phyloP scores from a whole-genome alignment of 2,113 vertebrate genomes.

The Chaetodon trifascialis region DNA sequence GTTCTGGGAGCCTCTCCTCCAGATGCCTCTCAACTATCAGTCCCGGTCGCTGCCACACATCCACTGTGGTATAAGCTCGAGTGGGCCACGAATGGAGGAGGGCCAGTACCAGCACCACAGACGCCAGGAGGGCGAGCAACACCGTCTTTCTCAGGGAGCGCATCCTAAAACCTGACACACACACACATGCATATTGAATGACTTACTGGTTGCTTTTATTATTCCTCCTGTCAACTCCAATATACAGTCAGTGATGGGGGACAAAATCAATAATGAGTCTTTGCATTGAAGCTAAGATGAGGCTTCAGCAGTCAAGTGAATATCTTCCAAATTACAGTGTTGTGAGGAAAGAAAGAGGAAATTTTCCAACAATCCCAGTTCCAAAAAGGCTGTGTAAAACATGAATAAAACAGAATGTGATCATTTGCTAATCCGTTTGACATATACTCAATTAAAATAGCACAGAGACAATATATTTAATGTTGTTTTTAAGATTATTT shows the following conservation, averaged over 20 bases:
- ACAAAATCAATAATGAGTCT: background rate
- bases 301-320: background rate
- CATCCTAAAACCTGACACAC: conserved; percentile 78
- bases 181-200: background rate
- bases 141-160: conserved; percentile 73
- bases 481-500: too few species aligned
- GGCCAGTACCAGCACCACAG: conserved; percentile 70
- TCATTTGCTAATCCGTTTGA: too few species aligned
- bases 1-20: conserved; percentile 70
- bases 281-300: too few species aligned
- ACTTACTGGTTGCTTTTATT: background rate
- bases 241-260: background rate
- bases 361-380: too few species aligned
- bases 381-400: too few species aligned
- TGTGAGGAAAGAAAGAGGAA: background rate
- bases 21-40: conserved; percentile 67
- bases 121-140: conserved; percentile 79
- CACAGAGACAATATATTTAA: too few species aligned
- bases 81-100: conserved; percentile 78
- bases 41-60: conserved; percentile 74
- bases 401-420: too few species aligned
- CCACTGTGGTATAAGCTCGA: conserved; percentile 61
- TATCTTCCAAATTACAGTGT: background rate
- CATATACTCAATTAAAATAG: too few species aligned
- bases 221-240: background rate